Evolutionary conservation across 2,888 invertebrate genomes (phyloP).

Genomic region (Agrochola macilenta): DNA sequence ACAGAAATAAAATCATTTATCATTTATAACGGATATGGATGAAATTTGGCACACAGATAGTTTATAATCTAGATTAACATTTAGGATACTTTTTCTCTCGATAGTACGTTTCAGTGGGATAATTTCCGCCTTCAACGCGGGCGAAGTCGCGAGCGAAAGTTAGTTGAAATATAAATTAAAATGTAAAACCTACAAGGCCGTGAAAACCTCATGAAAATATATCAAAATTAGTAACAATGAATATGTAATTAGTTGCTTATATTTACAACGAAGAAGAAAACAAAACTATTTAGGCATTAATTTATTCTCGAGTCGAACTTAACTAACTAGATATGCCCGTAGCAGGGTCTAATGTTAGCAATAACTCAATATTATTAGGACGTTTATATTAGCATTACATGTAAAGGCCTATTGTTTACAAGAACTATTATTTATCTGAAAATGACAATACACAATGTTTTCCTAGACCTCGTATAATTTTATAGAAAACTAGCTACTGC

Average conservation of each 20-base stretch:
- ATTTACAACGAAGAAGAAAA: not conserved
- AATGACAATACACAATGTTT: slow-evolving; percentile 2
- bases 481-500: not conserved
- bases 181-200: too few relatives aligned
- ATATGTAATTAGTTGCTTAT: too few relatives aligned
- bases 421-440: slow-evolving; percentile 14
- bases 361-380: slow-evolving; percentile 31
- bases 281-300: not conserved
- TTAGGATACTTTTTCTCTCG: too few relatives aligned
- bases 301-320: slow-evolving; percentile 4
- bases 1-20: too few relatives aligned
- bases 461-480: not conserved
- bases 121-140: too few relatives aligned
- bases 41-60: too few relatives aligned
- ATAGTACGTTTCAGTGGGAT: too few relatives aligned
- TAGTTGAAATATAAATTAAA: not conserved
- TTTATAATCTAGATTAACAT: too few relatives aligned
- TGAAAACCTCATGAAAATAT: not conserved
- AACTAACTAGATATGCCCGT: not conserved
- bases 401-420: slow-evolving; percentile 8
- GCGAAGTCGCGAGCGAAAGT: too few relatives aligned
- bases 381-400: not conserved
- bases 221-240: not conserved
- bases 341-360: not conserved
- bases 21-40: too few relatives aligned